Conservation (phyloP, 2,888 invertebrate genomes). For the Drosophila greeni region DNA sequence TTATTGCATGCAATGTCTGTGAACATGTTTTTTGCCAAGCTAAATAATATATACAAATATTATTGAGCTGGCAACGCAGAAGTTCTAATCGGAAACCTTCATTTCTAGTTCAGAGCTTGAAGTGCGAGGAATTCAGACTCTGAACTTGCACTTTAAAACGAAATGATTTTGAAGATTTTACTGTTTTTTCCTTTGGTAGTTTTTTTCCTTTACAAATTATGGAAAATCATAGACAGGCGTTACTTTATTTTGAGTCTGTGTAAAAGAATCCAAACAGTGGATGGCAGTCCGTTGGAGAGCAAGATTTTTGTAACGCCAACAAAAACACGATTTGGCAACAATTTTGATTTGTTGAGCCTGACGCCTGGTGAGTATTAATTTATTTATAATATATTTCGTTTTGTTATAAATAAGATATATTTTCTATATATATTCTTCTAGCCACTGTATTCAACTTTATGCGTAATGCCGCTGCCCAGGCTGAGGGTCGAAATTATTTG, state of each 20-base stretch:
- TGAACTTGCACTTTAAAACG: neutral
- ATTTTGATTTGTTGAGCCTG: conserved; percentile 67
- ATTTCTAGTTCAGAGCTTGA: conserved; percentile 26
- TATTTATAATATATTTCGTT: neutral
- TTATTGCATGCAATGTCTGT: neutral
- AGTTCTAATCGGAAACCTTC: conserved; percentile 2
- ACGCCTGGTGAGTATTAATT: conserved; percentile 57
- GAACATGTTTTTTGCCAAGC: conserved; percentile 17
- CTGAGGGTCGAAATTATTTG: conserved; percentile 74
- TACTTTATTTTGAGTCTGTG: conserved; percentile 65
- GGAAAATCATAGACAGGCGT: conserved; percentile 51
- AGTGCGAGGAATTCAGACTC: conserved; percentile 4
- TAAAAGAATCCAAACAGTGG: conserved; percentile 62
- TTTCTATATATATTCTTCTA: conserved; percentile 17
- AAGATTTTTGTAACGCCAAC: conserved; percentile 61
- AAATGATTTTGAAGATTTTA: conserved; percentile 33
- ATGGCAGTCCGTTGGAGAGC: conserved; percentile 66
- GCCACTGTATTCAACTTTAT: conserved; percentile 61
- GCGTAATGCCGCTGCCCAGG: conserved; percentile 35
- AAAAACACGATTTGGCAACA: conserved; percentile 72
- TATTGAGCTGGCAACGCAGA: neutral
- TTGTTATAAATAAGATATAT: neutral
- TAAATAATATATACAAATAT: neutral
- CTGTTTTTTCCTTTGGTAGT: conserved; percentile 12
- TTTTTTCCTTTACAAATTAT: conserved; percentile 7